Base-by-base conservation (phyloP, 2,888 invertebrate species). In the Laspeyria flexula region DNA sequence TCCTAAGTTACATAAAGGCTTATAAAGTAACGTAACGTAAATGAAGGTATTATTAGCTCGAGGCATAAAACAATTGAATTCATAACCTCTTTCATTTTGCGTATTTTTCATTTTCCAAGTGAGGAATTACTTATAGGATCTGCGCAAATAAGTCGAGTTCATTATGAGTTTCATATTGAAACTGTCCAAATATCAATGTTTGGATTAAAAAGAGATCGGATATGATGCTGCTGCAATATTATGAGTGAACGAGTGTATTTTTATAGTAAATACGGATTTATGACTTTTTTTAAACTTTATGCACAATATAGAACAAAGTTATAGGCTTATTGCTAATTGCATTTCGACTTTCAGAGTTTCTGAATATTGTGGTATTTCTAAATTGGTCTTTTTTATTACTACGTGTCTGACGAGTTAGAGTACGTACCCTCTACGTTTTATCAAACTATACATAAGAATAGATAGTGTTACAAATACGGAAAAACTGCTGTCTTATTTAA, bases 111-210 rank as follows among this genome's bases (percentile, higher is more conserved):
- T 31, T 31, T 31, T 9, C 13, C 31, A 13, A 13, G 35, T 18
- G 11, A 47, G 34, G 34, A 58, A 56, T 61, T 65, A 47, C 61
- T 21, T 48, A 52, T 27, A 43, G 50, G 33, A 54, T 38, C 33
- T 38, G 41, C 50, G 45, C 16, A 56, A 66, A 61, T 57, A 60
- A 47, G 56, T 30, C 53, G 45, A 47, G 60, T 58, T 60, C 50
- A 65, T 61, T 60, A 55, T 38, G 42, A 31, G 29, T 31, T 29
- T 48, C 45, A 63, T 71, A 73, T 71, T 73, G 70, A 70, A 71
- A 71, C 56, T 61, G 64, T 58, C 48, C 62, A 30, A 30, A 37
- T 23, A 40, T 29, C 25, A 16, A 12, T 29, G 38, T 7, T 37
- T 46, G 23, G 43, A 49, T 59, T 33, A 51, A 45, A 52, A 40